Conservation (phyloP, 2,113 vertebrate species). For the Pedionomus torquatus region DNA sequence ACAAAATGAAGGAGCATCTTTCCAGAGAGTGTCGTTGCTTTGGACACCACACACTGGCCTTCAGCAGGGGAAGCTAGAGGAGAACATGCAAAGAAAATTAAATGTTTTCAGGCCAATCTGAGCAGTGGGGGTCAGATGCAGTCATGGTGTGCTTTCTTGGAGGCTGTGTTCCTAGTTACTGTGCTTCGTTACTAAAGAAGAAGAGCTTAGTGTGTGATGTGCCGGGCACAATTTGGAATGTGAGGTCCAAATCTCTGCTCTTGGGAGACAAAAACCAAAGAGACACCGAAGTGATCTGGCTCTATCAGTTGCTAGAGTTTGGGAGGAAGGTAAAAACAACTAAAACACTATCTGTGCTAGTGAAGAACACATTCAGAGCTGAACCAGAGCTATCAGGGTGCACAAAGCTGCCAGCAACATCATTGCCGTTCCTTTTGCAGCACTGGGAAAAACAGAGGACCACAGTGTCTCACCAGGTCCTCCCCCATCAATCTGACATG, state of each 20-base stretch:
- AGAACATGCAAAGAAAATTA: slow-evolving; percentile 19
- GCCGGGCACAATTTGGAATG: not conserved
- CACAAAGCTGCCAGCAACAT: not conserved
- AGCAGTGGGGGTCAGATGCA: not conserved
- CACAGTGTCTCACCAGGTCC: not conserved
- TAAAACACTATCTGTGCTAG: rapidly evolving
- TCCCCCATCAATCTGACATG: not conserved
- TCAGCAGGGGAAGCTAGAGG: not conserved
- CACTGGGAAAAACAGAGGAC: not conserved
- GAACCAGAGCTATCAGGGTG: not conserved
- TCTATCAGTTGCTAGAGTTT: not conserved
- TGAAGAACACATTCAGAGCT: not conserved
- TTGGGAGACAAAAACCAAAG: not conserved
- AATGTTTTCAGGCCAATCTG: not conserved
- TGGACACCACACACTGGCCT: not conserved
- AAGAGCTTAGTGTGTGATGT: not conserved
- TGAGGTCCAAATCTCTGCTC: not conserved
- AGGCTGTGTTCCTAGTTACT: not conserved
- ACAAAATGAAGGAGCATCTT: not conserved
- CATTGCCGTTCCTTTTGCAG: not conserved
- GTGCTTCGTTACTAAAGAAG: not conserved
- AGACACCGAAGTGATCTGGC: not conserved
- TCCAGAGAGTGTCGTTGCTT: not conserved
- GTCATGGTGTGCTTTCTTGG: not conserved
- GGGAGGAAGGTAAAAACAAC: not conserved